Evolutionary conservation across 1,140 invertebrate genomes (phyloP).

Genomic region (Bombus breviceps): DNA sequence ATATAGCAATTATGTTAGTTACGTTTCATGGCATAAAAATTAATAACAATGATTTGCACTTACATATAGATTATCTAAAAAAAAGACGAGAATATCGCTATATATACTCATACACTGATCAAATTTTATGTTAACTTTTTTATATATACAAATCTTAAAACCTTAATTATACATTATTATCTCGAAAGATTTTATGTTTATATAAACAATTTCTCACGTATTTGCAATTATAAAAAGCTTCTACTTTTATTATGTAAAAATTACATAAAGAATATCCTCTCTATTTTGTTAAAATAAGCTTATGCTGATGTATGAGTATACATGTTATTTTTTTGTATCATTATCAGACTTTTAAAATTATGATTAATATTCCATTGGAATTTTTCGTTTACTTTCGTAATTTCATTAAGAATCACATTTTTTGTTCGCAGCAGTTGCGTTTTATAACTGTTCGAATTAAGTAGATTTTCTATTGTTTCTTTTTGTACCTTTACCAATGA

Average conservation of each 20-base stretch:
- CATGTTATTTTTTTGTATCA: neutral
- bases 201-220: neutral
- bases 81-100: slow-evolving; percentile 2
- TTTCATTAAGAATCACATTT: neutral
- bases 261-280: neutral
- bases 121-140: slow-evolving; percentile 23
- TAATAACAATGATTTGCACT: slow-evolving; percentile 16
- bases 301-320: slow-evolving; percentile 1
- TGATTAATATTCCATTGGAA: neutral
- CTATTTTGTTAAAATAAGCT: neutral
- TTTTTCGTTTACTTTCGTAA: neutral
- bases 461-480: neutral
- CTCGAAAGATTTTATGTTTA: neutral
- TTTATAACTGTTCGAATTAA: neutral
- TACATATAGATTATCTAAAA: slow-evolving; percentile 18
- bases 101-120: neutral
- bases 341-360: slow-evolving; percentile 20
- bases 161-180: neutral
- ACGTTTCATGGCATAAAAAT: slow-evolving; percentile 25
- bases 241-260: neutral
- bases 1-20: slow-evolving; percentile 19
- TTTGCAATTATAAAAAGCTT: neutral
- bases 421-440: neutral
- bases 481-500: neutral
- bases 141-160: slow-evolving; percentile 1